Percentiles rank a stretch among this genome's conserved stretches.
phyloP scores from a whole-genome alignment of 2,797 vertebrate species.

The Centroberyx gerrardi region DNA sequence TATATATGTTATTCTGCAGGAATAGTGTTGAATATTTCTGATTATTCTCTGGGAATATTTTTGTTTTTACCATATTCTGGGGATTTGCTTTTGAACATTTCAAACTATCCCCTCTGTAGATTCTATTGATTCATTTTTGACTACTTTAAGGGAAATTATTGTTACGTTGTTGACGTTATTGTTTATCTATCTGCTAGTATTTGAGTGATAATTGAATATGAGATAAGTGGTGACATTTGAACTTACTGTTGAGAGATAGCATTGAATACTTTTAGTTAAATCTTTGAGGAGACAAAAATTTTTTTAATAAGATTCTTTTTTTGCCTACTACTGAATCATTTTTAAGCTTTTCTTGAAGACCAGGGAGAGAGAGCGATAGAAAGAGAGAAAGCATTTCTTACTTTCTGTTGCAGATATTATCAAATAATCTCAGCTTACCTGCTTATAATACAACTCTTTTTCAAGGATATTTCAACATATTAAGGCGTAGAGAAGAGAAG shows the following conservation, averaged over 20 bases:
- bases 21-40: not conserved
- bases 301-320: too few relatives aligned
- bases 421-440: not conserved
- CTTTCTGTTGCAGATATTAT: not conserved
- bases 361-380: not conserved
- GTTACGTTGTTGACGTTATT: too few relatives aligned
- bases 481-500: not conserved
- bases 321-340: too few relatives aligned
- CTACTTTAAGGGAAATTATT: not conserved
- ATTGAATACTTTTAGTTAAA: conserved; percentile 18
- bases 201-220: conserved; percentile 4
- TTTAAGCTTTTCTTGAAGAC: too few relatives aligned
- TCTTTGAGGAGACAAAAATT: not conserved
- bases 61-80: too few relatives aligned
- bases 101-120: too few relatives aligned
- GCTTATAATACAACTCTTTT: not conserved
- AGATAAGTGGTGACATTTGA: not conserved
- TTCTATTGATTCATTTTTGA: not conserved
- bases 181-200: conserved; percentile 2
- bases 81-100: too few relatives aligned
- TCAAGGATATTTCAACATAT: not conserved
- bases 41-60: not conserved
- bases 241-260: conserved; percentile 5
- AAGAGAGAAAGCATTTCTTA: not conserved
- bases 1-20: not conserved